A percentile compares a stretch with the other conserved stretches of the same genome.
phyloP scores from a whole-genome alignment of 1,140 invertebrate species.

The Maniola jurtina region DNA sequence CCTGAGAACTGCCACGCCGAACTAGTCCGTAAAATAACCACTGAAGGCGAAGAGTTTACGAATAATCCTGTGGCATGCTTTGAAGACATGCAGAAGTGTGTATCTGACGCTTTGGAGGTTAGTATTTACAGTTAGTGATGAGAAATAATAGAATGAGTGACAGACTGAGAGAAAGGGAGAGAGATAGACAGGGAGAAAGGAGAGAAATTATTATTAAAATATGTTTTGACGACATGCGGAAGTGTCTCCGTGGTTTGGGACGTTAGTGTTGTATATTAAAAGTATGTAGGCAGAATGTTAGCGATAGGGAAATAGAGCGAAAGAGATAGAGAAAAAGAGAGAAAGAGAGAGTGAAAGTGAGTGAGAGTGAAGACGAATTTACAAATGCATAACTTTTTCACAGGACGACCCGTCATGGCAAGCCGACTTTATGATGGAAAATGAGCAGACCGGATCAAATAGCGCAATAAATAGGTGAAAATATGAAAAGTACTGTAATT shows the following conservation, averaged over 20 bases:
- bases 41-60: conserved; percentile 63
- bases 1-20: conserved; percentile 56
- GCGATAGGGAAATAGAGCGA: no score
- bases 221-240: no score
- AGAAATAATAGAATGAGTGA: background rate
- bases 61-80: conserved; percentile 86
- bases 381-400: conserved; percentile 21
- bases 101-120: conserved; percentile 84
- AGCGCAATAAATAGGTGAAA: conserved; percentile 47
- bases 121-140: conserved; percentile 9
- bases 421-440: conserved; percentile 67
- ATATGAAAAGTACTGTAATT: background rate
- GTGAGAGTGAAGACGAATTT: no score
- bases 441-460: conserved; percentile 46
- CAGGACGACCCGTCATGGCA: conserved; percentile 71
- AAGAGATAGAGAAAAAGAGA: no score
- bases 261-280: no score
- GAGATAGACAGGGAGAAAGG: no score
- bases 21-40: conserved; percentile 65
- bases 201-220: no score
- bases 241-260: no score
- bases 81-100: conserved; percentile 88
- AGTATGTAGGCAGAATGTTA: no score
- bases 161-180: no score
- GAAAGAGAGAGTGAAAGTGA: no score